Conservation (phyloP, 2,888 invertebrate genomes). For the Cyaniris semiargus region DNA sequence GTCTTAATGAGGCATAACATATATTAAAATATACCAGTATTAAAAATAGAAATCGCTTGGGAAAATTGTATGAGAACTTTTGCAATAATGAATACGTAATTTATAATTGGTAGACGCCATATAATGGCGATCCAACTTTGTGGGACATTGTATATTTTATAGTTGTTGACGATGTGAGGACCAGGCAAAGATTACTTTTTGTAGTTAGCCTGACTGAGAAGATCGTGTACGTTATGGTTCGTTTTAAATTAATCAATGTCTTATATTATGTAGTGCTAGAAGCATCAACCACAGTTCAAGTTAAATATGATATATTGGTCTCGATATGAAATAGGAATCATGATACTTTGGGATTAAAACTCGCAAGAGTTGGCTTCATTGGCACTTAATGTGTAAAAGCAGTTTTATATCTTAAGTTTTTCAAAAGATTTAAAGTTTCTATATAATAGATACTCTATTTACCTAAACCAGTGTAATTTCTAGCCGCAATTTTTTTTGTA, state of each 20-base stretch:
- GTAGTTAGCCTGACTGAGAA: constrained; percentile 37
- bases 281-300: neutral
- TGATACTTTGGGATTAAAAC: neutral
- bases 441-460: neutral
- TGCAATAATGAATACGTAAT: constrained; percentile 41
- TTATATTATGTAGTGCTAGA: neutral
- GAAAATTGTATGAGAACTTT: constrained; percentile 26
- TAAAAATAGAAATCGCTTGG: constrained; percentile 29
- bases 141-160: constrained; percentile 59
- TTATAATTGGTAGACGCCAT: constrained; percentile 50
- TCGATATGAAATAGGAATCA: neutral
- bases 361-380: neutral
- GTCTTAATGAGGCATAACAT: neutral
- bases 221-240: neutral
- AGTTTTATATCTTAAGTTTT: neutral
- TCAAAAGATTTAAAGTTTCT: neutral
- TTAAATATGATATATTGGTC: neutral
- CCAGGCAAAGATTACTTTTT: constrained; percentile 49
- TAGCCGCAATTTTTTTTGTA: too few species aligned
- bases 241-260: neutral
- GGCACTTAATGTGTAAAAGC: neutral
- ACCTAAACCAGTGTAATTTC: too few species aligned
- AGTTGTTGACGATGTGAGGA: constrained; percentile 49
- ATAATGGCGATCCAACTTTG: constrained; percentile 60
- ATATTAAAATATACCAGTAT: constrained; percentile 28